Conservation (phyloP, 1,140 invertebrate species). For the Drosophila ohnishii region DNA sequence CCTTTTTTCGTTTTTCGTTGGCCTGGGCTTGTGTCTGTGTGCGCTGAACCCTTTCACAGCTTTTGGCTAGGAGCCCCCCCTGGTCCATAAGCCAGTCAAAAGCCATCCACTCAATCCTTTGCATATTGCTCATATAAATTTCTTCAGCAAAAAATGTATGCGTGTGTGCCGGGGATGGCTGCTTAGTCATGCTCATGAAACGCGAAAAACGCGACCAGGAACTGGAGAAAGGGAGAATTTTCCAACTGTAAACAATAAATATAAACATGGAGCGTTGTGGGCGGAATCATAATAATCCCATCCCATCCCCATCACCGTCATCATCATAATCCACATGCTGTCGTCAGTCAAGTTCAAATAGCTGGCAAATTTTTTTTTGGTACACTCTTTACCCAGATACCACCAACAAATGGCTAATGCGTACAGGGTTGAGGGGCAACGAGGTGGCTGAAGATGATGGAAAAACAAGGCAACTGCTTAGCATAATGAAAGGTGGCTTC, state of each 20-base stretch:
- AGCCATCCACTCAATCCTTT: conserved; percentile 45
- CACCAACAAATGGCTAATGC: conserved; percentile 40
- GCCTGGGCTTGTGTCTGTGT: conserved; percentile 4
- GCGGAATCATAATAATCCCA: conserved; percentile 41
- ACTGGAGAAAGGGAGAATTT: conserved; percentile 24
- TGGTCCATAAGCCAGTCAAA: conserved; percentile 13
- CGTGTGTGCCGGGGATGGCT: conserved; percentile 27
- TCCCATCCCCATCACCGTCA: conserved; percentile 20
- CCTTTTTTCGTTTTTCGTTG: conserved; percentile 13
- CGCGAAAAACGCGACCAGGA: conserved; percentile 41
- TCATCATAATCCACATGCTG: conserved; percentile 42
- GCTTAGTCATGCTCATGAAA: conserved; percentile 68
- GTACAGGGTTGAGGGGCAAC: conserved; percentile 11
- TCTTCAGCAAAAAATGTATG: conserved; percentile 41
- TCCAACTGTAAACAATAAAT: conserved; percentile 70
- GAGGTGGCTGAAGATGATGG: conserved; percentile 2
- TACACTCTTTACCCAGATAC: conserved; percentile 31
- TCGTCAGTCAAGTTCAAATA: conserved; percentile 59
- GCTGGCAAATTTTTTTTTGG: conserved; percentile 43
- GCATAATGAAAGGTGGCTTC: conserved; percentile 17
- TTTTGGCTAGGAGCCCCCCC: conserved; percentile 28
- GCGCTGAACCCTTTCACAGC: conserved; percentile 30
- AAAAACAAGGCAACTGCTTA: conserved; percentile 19
- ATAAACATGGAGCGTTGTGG: conserved; percentile 42
- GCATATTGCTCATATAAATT: conserved; percentile 60